Evolutionary conservation across 1,140 invertebrate genomes (phyloP).

Genomic region (Tenebrio molitor): DNA sequence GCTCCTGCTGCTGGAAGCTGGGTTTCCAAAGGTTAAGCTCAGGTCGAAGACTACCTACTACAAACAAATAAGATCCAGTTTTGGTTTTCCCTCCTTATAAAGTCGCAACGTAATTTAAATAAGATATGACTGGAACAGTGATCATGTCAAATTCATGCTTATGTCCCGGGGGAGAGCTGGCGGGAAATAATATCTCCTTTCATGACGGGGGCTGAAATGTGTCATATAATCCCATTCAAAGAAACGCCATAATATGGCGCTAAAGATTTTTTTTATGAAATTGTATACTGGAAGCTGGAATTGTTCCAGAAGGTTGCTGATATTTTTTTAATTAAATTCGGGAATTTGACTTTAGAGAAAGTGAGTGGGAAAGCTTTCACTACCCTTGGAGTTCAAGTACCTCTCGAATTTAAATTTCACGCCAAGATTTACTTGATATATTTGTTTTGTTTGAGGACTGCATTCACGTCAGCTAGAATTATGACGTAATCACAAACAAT

Average conservation of each 20-base stretch:
- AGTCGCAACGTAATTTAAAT: conserved; percentile 8
- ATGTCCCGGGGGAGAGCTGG: not conserved
- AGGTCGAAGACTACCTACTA: not conserved
- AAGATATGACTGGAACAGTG: not conserved
- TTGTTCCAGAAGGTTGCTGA: not conserved
- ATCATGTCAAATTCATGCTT: conserved; percentile 10
- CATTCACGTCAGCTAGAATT: conserved; percentile 9
- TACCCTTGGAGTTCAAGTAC: not conserved
- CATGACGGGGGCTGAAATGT: not conserved
- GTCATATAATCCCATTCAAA: conserved; percentile 2
- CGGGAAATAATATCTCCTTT: conserved; percentile 12
- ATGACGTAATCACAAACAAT: conserved; percentile 23
- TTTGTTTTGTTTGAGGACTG: conserved; percentile 5
- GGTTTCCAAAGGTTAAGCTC: conserved; percentile 17
- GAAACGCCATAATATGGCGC: not conserved
- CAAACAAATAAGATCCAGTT: conserved; percentile 34
- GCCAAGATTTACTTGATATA: not conserved
- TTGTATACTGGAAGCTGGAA: not conserved
- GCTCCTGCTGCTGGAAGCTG: conserved; percentile 14
- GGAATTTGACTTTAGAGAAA: not conserved
- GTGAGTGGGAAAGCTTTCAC: not conserved
- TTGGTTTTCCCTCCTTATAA: not conserved
- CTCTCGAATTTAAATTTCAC: conserved; percentile 7
- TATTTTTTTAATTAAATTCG: not conserved
- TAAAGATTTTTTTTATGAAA: not conserved